Percentiles rank a stretch among this genome's conserved stretches.
Conservation (phyloP, 2,797 vertebrate genomes). For the Oreochromis mossambicus region DNA sequence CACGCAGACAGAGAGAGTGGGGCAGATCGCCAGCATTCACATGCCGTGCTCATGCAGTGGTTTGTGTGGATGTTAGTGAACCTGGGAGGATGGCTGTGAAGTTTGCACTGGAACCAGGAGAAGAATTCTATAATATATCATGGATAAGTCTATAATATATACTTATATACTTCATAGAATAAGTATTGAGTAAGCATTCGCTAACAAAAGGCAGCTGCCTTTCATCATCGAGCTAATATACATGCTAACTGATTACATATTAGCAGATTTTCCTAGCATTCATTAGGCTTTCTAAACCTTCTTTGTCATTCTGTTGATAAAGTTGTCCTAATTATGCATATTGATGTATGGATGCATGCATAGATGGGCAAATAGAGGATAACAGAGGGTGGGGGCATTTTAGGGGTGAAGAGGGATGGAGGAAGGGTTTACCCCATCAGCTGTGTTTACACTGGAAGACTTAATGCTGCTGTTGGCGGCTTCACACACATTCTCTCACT, state of each 20-base stretch:
- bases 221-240: not conserved
- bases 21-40: too few species aligned
- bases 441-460: constrained; percentile 57
- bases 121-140: not conserved
- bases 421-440: constrained; percentile 34
- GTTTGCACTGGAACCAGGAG: not conserved
- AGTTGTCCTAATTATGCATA: not conserved
- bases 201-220: not conserved
- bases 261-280: not conserved
- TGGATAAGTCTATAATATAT: not conserved
- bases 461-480: constrained; percentile 56
- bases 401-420: not conserved
- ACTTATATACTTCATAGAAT: not conserved
- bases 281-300: not conserved
- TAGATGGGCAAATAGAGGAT: not conserved
- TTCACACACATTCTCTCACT: constrained; percentile 37
- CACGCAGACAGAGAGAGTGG: not conserved
- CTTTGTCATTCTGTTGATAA: not conserved
- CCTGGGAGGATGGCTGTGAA: not conserved
- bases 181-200: rapidly evolving
- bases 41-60: not conserved
- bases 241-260: not conserved
- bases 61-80: not conserved
- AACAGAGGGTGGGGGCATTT: not conserved
- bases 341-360: not conserved